Base-by-base conservation (phyloP, 2,113 vertebrate species). In the Toxotes jaculatrix region DNA sequence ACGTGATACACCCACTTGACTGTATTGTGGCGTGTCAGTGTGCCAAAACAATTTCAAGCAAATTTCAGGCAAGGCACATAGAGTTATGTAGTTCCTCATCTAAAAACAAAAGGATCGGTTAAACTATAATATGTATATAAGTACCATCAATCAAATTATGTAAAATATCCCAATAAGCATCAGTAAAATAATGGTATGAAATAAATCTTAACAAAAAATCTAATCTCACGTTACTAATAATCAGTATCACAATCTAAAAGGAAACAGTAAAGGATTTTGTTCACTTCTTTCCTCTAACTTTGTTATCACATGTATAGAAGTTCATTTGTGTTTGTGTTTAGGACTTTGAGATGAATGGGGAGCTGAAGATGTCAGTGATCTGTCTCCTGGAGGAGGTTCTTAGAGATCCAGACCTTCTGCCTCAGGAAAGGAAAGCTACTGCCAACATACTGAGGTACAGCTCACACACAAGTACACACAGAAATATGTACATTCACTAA, bases 361-460 rank as follows among this genome's bases (percentile, higher is more conserved):
- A 99, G 79, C 92, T 99, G 88, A 99, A 99, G 94, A 97, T 97
- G 95, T 96, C 96, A 0, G 97, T 99, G 77, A 93, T 99, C 67
- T 96, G 96, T 88, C 95, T 99, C 77, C 94, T 99, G 80, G 98
- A 99, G 93, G 98, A 99, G 91, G 97, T 99, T 87, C 94, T 99
- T 71, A 95, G 97, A 92, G 98, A 99, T 82, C 98, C 97, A 40
- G 98, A 99, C 83, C 96, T 99, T 59, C 95, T 99, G 72, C 98
- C 98, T 65, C 98, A 99, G 91, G 98, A 99, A 95, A 97, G 98
- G 64, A 99, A 99, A 95, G 98, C 98, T 83, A 97, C 98, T 1
- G 97, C 96, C 13, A 99, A 99, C 87, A 99, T 99, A 90, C 83
- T 99, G 84, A 98, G 96, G 98, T 98, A 91, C 91, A 61, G 47